Conservation (phyloP, 2,113 vertebrate species). For the Cebidichthys violaceus region DNA sequence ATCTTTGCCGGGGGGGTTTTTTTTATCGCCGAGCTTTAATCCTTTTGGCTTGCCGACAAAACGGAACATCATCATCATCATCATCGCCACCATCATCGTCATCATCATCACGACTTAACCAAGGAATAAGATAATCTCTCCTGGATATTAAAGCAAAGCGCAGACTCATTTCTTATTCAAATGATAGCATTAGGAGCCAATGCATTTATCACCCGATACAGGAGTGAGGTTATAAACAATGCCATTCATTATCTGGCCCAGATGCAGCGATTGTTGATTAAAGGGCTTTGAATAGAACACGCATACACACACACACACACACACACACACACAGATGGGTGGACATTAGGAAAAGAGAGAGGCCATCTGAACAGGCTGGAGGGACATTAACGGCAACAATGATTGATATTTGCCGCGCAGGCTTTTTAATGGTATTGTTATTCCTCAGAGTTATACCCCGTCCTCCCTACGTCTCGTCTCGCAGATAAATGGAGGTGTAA, state of each 20-base stretch:
- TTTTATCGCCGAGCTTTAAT: conserved; percentile 60
- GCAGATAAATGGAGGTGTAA: conserved; percentile 81
- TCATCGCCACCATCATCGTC: conserved; percentile 51
- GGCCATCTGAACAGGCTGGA: conserved; percentile 95
- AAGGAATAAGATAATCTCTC: conserved; percentile 79
- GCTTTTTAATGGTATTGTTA: conserved; percentile 96
- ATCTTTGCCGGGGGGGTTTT: conserved; percentile 23
- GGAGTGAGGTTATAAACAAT: conserved; percentile 95
- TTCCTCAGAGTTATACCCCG: conserved; percentile 91
- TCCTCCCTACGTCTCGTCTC: conserved; percentile 89
- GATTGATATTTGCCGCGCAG: conserved; percentile 92
- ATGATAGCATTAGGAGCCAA: conserved; percentile 91
- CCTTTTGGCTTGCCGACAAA: conserved; percentile 61
- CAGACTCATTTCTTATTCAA: conserved; percentile 93
- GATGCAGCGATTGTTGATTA: conserved; percentile 98
- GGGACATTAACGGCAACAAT: conserved; percentile 96
- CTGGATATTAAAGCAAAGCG: conserved; percentile 81
- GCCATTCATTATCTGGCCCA: conserved; percentile 97
- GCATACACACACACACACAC: conserved; percentile 45
- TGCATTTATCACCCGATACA: conserved; percentile 95
- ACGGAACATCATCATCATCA: conserved; percentile 53
- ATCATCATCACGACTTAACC: conserved; percentile 59
- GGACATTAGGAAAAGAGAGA: conserved; percentile 91
- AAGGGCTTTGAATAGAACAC: conserved; percentile 92
- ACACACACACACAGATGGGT: conserved; percentile 91